A percentile compares a stretch with the other conserved stretches of the same genome.
Evolutionary conservation across 2,113 vertebrate genomes (phyloP).

Genomic region (Chloebia gouldiae): DNA sequence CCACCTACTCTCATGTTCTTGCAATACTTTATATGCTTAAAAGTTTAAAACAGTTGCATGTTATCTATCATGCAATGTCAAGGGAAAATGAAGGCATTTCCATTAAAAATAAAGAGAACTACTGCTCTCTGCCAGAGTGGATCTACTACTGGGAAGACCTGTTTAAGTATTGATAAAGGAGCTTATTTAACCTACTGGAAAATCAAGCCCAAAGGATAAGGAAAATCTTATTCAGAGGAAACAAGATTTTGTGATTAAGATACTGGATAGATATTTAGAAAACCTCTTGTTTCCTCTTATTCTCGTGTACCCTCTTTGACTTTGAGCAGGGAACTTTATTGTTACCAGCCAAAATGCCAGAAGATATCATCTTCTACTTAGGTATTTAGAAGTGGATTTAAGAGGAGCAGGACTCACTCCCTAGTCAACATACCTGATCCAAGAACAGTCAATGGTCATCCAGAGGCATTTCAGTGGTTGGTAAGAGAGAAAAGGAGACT

Average conservation of each 20-base stretch:
- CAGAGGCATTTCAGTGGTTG: background rate
- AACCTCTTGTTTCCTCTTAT: background rate
- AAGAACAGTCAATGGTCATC: background rate
- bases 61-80: background rate
- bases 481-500: background rate
- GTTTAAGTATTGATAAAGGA: constrained; percentile 14
- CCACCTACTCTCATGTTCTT: background rate
- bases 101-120: background rate
- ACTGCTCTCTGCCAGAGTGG: background rate
- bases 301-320: background rate
- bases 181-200: constrained; percentile 14
- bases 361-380: background rate
- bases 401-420: background rate
- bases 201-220: constrained; percentile 9
- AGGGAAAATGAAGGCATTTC: background rate
- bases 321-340: background rate
- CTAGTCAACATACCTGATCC: background rate
- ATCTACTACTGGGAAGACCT: background rate
- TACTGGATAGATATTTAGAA: background rate
- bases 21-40: background rate
- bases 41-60: background rate
- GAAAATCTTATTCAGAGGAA: background rate
- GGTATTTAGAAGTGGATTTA: background rate
- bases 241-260: background rate
- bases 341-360: background rate